Conservation (phyloP, 2,113 vertebrate genomes). For the Seriola dumerili region DNA sequence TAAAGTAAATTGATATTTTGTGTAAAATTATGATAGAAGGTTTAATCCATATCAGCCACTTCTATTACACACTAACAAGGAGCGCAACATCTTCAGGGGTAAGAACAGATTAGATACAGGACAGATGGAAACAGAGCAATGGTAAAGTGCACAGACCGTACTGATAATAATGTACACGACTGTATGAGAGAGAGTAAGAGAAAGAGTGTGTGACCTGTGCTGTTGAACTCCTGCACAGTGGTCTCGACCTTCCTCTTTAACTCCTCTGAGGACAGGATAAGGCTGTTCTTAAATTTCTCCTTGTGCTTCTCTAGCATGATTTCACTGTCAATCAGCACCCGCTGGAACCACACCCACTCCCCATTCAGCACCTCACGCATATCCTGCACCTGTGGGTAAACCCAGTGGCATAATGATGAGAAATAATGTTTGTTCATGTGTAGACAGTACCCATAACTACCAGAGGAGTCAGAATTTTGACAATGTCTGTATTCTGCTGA, state of each 20-base stretch:
- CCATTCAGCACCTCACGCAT: constrained; percentile 82
- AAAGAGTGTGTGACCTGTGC: constrained; percentile 82
- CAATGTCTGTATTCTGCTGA: background rate
- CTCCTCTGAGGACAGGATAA: constrained; percentile 86
- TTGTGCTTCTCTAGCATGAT: constrained; percentile 86
- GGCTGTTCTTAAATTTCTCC: constrained; percentile 87
- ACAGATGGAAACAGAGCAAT: constrained; percentile 19
- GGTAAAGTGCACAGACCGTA: background rate
- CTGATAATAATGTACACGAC: background rate
- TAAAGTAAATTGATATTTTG: background rate
- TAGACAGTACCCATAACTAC: background rate
- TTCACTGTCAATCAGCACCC: constrained; percentile 86
- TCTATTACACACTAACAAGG: no score
- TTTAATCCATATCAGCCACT: no score
- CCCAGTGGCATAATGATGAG: background rate
- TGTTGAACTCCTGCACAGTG: constrained; percentile 84
- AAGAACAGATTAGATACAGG: constrained; percentile 35
- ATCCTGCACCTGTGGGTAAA: constrained; percentile 84
- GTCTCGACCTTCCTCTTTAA: constrained; percentile 87
- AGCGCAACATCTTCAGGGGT: constrained; percentile 42
- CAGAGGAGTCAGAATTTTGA: background rate
- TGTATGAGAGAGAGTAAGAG: background rate
- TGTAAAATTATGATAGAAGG: background rate
- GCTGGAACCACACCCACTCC: constrained; percentile 88
- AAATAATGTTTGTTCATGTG: background rate